These are phyloP conservation scores for Drosophila kikkawai DNA, from an alignment of 1,140 invertebrate genomes.

Conservation along the genomic window DNA sequence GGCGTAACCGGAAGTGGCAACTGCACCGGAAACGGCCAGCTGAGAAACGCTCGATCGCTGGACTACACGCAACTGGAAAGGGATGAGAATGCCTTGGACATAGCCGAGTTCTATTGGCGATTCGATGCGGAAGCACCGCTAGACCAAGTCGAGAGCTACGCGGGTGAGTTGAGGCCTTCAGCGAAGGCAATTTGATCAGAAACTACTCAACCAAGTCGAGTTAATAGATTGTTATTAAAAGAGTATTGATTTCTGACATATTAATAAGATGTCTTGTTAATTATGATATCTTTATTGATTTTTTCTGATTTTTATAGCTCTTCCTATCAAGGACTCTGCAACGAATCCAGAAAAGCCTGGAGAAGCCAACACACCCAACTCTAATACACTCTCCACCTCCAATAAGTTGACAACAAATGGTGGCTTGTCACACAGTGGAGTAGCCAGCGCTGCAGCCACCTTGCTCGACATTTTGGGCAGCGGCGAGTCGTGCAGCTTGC, in stretches of 20 bases:
- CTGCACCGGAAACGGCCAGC: slow-evolving; percentile 53
- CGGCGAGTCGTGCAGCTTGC: slow-evolving; percentile 88
- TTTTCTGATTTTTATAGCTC: slow-evolving; percentile 5
- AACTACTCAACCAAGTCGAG: slow-evolving; percentile 30
- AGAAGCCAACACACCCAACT: slow-evolving; percentile 28
- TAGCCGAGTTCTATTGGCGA: slow-evolving; percentile 83
- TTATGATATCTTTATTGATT: not conserved
- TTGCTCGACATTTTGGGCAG: slow-evolving; percentile 73
- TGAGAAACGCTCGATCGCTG: slow-evolving; percentile 79
- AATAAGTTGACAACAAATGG: slow-evolving; percentile 4
- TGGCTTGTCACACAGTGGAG: slow-evolving; percentile 10
- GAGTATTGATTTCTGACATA: not conserved
- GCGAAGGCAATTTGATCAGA: not conserved
- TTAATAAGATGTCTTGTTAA: not conserved
- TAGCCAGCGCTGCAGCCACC: slow-evolving; percentile 52
- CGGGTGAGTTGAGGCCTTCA: slow-evolving; percentile 57
- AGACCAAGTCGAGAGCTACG: slow-evolving; percentile 64
- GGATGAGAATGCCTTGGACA: slow-evolving; percentile 79
- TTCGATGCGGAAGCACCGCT: slow-evolving; percentile 76
- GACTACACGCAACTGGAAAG: slow-evolving; percentile 76
- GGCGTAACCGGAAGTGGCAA: slow-evolving; percentile 24
- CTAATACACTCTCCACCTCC: slow-evolving; percentile 11
- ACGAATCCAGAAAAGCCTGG: slow-evolving; percentile 1
- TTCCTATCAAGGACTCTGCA: slow-evolving; percentile 51
- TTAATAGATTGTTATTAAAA: not conserved